These are phyloP conservation scores for Dinoponera quadriceps DNA, from an alignment of 1,140 invertebrate genomes.

Conservation along the genomic window DNA sequence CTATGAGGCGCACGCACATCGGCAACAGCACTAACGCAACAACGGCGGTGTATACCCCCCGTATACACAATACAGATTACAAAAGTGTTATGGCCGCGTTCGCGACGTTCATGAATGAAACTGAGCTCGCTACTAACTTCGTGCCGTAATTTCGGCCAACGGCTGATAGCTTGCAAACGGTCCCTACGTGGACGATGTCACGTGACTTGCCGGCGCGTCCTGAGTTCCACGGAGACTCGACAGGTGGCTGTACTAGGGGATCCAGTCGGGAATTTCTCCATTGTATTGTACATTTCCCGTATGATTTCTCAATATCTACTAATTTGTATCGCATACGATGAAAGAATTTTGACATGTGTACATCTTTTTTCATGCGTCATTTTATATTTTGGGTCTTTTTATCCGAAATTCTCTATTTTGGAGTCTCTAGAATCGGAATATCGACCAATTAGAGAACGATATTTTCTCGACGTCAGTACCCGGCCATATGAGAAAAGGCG, in stretches of 20 bases:
- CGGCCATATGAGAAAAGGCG: slow-evolving; percentile 23
- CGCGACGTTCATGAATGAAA: slow-evolving; percentile 84
- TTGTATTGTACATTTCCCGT: too few species aligned
- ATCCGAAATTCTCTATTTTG: too few species aligned
- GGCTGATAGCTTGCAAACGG: slow-evolving; percentile 67
- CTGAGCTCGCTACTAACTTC: slow-evolving; percentile 77
- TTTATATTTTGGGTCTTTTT: too few species aligned
- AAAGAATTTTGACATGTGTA: too few species aligned
- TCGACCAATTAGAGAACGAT: slow-evolving; percentile 2
- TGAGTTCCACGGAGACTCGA: background rate
- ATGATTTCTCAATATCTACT: too few species aligned
- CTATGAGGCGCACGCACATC: slow-evolving; percentile 78
- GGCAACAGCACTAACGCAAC: slow-evolving; percentile 77
- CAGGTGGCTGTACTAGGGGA: slow-evolving; percentile 2
- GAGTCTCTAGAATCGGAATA: background rate
- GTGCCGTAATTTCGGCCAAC: slow-evolving; percentile 68
- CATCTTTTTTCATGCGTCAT: too few species aligned
- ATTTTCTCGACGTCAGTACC: too few species aligned
- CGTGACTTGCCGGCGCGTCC: slow-evolving; percentile 2
- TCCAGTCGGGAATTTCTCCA: too few species aligned
- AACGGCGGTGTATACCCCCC: slow-evolving; percentile 75
- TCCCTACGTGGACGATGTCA: background rate
- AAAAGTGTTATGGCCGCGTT: slow-evolving; percentile 80
- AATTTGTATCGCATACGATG: too few species aligned
- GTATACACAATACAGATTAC: slow-evolving; percentile 83